Base-by-base conservation (phyloP, 2,797 vertebrate species). In the Micropoecilia bifurca region DNA sequence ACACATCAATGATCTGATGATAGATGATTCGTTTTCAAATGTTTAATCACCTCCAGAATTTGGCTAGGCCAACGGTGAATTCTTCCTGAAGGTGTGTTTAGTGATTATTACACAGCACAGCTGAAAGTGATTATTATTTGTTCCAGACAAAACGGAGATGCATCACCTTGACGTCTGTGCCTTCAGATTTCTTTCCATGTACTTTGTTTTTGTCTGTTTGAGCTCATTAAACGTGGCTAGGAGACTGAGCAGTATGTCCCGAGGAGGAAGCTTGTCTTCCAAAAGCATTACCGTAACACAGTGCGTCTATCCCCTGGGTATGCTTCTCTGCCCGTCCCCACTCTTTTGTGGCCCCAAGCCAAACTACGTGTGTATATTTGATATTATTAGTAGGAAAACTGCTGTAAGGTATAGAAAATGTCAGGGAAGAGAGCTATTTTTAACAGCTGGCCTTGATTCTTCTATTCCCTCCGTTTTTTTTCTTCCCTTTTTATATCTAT, bases 301-400 rank as follows among this genome's bases (percentile, higher is more conserved):
- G 88, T n/a, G 45, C 77, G 86, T 91, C 83, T 84, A 79, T 89
- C 91, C 91, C 87, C 68, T 63, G 57, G 91, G 89, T 83, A 76
- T 53, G 76, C 85, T 84, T 79, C 66, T 81, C 85, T 78, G 81
- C 87, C 79, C 79, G 69, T 80, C 77, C 78, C 79, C 73, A 9
- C 78, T 86, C 69, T 90, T 89, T 88, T 74, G 79, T 90, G 77
- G 88, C 93, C 87, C 78, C 73, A 74, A 93, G 93, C 90, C 18
- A 66, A 63, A 45, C 13, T 85, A 80, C 87, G 89, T 88, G 88
- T 88, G 90, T 90, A 83, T 87, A 84, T 91, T 90, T 92, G 84
- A 94, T 96, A 95, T 95, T 94, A 95, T 95, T 95, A 95, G 93
- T 87, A 77, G 74, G 79, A 90, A 88, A 92, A 84, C 80, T 82